Evolutionary conservation across 1,140 invertebrate genomes (phyloP).

Genomic region (Papilio dardanus): DNA sequence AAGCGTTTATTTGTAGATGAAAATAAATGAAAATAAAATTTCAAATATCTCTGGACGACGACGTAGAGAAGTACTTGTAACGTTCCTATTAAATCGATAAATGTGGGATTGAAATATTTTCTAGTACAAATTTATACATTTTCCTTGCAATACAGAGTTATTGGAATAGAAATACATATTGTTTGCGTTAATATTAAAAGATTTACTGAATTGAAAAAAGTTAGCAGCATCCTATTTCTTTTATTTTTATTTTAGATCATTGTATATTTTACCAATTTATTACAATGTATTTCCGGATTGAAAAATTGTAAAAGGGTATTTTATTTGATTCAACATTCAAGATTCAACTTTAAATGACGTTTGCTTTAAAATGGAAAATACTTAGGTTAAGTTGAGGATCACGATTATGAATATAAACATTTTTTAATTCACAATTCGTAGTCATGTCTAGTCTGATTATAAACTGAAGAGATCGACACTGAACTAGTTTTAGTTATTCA

Average conservation of each 20-base stretch:
- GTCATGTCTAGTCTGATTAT: too few relatives aligned
- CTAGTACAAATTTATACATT: not conserved
- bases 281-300: too few relatives aligned
- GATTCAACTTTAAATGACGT: not conserved
- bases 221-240: not conserved
- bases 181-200: not conserved
- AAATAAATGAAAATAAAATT: not conserved
- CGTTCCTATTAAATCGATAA: slow-evolving; percentile 18
- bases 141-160: not conserved
- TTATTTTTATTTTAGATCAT: not conserved
- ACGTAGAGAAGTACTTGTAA: not conserved
- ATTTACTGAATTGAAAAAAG: not conserved
- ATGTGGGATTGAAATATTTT: slow-evolving; percentile 29
- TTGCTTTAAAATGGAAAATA: not conserved
- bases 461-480: too few relatives aligned
- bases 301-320: not conserved
- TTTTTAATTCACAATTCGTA: too few relatives aligned
- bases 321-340: not conserved
- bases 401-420: too few relatives aligned
- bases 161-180: slow-evolving; percentile 7
- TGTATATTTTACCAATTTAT: too few relatives aligned
- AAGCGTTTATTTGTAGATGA: not conserved
- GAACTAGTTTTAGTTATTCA: too few relatives aligned
- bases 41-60: slow-evolving; percentile 3
- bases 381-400: not conserved